These are phyloP conservation scores for Hirundichthys speculiger DNA, from an alignment of 2,113 vertebrate species.

Conservation along the genomic window DNA sequence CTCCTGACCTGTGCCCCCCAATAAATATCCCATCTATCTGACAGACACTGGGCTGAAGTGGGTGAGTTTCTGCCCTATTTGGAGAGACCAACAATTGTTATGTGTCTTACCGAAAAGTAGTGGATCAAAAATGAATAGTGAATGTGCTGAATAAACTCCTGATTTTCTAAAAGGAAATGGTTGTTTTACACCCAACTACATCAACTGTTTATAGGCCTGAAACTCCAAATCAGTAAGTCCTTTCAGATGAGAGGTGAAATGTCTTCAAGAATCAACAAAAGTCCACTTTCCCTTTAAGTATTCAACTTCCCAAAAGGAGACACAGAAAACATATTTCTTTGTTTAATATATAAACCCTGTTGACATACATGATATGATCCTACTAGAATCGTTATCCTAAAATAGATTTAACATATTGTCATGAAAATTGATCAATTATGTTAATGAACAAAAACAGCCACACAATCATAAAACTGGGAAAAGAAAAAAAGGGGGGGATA, in stretches of 20 bases:
- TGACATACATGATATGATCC: not conserved
- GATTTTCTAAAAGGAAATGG: no score
- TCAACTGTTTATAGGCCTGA: no score
- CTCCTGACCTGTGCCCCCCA: conserved; percentile 69
- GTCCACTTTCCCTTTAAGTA: no score
- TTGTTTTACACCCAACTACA: no score
- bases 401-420: not conserved
- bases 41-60: conserved; percentile 54
- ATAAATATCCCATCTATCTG: conserved; percentile 75
- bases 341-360: conserved; percentile 1
- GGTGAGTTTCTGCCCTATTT: conserved; percentile 51
- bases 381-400: not conserved
- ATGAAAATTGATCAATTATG: not conserved
- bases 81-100: conserved; percentile 42
- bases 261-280: no score
- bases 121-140: conserved; percentile 12
- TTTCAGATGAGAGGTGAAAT: no score
- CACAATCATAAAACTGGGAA: not conserved
- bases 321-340: not conserved
- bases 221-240: no score
- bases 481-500: not conserved
- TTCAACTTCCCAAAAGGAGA: not conserved
- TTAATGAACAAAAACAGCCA: not conserved
- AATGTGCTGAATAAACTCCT: not conserved
- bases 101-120: conserved; percentile 43